phyloP scores from a whole-genome alignment of 2,113 vertebrate species.

The Crypturellus undulatus region DNA sequence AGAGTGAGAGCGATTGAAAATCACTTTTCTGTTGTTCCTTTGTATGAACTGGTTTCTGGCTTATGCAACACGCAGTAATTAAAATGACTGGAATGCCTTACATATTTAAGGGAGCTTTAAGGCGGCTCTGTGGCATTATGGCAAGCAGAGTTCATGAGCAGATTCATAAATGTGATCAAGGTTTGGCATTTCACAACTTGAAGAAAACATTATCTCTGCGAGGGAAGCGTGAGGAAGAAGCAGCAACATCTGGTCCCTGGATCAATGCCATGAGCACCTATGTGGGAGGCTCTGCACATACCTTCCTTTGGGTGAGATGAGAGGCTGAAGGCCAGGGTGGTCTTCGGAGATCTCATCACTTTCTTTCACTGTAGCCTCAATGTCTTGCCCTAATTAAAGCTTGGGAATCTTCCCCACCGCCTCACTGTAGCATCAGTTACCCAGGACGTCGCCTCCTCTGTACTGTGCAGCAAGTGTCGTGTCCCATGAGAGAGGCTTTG shows the following conservation, averaged over 20 bases:
- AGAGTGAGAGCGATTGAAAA: constrained; percentile 70
- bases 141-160: constrained; percentile 53
- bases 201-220: not conserved
- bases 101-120: constrained; percentile 78
- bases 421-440: not conserved
- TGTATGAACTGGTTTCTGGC: constrained; percentile 76
- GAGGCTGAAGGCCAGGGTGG: not conserved
- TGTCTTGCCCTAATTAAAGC: not conserved
- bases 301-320: not conserved
- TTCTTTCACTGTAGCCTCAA: not conserved
- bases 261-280: not conserved
- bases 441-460: not conserved
- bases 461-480: not conserved
- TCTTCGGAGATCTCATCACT: not conserved
- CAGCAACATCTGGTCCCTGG: not conserved
- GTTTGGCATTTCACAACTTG: not conserved
- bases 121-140: constrained; percentile 61
- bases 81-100: constrained; percentile 81
- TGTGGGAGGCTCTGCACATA: not conserved
- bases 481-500: not conserved
- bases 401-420: not conserved
- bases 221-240: not conserved
- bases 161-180: not conserved
- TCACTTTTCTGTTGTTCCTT: constrained; percentile 77
- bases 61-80: constrained; percentile 81